phyloP scores from a whole-genome alignment of 2,797 vertebrate genomes.

The Galago senegalensis region DNA sequence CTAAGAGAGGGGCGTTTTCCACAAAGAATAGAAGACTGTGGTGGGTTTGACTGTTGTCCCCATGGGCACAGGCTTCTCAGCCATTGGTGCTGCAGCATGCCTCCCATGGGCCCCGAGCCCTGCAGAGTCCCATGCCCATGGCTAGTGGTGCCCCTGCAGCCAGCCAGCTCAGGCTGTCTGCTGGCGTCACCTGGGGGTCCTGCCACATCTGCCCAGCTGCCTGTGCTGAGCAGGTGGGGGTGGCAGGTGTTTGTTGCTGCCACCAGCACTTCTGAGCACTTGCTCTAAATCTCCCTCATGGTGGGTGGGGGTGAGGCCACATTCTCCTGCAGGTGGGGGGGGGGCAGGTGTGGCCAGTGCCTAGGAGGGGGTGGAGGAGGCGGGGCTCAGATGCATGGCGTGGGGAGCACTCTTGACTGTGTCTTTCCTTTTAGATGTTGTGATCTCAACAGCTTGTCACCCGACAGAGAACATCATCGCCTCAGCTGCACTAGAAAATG shows the following conservation, averaged over 20 bases:
- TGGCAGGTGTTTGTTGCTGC: not conserved
- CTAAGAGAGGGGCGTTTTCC: not conserved
- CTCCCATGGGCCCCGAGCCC: not conserved
- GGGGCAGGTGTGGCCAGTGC: too few species aligned
- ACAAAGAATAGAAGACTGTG: not conserved
- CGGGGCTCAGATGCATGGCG: not conserved
- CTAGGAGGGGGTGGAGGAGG: too few species aligned
- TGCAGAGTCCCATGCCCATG: not conserved
- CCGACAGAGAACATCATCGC: constrained; percentile 99
- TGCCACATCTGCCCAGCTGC: accelerated
- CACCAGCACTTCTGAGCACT: too few species aligned
- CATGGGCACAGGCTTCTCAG: not conserved
- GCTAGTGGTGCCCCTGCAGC: not conserved
- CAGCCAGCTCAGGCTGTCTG: accelerated
- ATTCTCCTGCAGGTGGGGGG: not conserved
- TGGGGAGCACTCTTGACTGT: accelerated
- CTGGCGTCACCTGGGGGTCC: accelerated
- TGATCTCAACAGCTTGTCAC: constrained; percentile 99
- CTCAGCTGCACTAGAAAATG: constrained; percentile 98
- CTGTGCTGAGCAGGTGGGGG: not conserved
- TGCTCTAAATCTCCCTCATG: not conserved
- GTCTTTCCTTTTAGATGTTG: constrained; percentile 92
- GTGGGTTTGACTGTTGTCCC: not conserved
- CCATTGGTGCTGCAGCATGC: not conserved
- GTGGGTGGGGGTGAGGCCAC: not conserved